Evolutionary conservation across 53 echinoderm and acorn worm genomes (phyloP).

Genomic region (Luidia sarsii): DNA sequence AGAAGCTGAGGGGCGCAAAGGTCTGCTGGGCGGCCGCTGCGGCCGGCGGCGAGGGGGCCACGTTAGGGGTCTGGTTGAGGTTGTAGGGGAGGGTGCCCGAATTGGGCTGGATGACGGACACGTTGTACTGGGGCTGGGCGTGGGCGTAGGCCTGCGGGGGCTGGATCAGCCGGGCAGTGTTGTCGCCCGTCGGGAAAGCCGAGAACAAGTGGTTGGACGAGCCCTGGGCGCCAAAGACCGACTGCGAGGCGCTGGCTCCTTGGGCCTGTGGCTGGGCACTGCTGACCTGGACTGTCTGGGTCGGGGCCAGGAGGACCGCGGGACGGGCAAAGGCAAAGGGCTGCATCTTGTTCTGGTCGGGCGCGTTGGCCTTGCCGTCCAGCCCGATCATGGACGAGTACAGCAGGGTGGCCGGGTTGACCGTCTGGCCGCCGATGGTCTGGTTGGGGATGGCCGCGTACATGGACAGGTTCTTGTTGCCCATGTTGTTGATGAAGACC

Average conservation of each 20-base stretch:
- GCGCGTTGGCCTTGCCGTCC: constrained; percentile 28
- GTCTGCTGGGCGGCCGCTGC: constrained; percentile 63
- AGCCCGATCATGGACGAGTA: constrained; percentile 36
- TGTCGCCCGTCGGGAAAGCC: constrained; percentile 40
- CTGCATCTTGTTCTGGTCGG: constrained; percentile 46
- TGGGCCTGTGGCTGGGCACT: constrained; percentile 29
- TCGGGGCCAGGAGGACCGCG: constrained; percentile 30
- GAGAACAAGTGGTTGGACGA: constrained; percentile 43
- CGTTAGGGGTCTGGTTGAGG: constrained; percentile 46
- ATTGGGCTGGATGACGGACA: constrained; percentile 51
- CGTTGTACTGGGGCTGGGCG: constrained; percentile 41
- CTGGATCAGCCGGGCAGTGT: constrained; percentile 54
- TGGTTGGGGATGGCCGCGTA: constrained; percentile 35
- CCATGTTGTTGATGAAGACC: constrained; percentile 20
- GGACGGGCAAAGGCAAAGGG: constrained; percentile 36
- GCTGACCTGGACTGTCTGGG: constrained; percentile 44
- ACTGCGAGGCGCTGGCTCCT: constrained; percentile 46
- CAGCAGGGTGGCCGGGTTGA: constrained; percentile 24
- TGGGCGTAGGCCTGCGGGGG: constrained; percentile 55
- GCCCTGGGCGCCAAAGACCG: constrained; percentile 36
- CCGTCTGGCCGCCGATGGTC: constrained; percentile 8
- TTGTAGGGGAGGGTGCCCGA: constrained; percentile 61
- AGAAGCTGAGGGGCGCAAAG: constrained; percentile 55
- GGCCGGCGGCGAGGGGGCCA: constrained; percentile 59
- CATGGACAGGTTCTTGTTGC: constrained; percentile 40